Percentiles rank a stretch among this genome's conserved stretches.
These are phyloP conservation scores for Acanthosoma haemorrhoidale DNA, from an alignment of 2,888 invertebrate species.

Conservation along the genomic window DNA sequence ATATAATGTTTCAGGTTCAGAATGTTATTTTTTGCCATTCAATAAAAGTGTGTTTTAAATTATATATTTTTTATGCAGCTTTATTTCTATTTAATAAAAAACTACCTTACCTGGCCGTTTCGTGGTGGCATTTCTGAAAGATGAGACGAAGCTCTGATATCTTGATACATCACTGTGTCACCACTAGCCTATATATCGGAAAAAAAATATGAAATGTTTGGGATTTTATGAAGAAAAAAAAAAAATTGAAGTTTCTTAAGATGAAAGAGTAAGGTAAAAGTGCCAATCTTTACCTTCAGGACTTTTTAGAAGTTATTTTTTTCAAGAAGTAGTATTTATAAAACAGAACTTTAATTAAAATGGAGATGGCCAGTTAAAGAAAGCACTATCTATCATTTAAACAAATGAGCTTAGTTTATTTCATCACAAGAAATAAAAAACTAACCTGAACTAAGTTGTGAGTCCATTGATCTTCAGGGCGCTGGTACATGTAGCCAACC, in stretches of 20 bases:
- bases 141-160: conserved; percentile 32
- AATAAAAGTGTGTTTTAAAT: neutral
- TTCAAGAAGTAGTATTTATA: neutral
- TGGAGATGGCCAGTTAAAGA: no score
- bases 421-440: neutral
- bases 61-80: neutral
- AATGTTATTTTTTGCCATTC: no score
- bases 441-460: conserved; percentile 36
- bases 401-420: no score
- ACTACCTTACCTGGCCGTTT: conserved; percentile 34
- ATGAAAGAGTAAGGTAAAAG: no score
- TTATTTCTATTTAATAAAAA: neutral
- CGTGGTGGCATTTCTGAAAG: conserved; percentile 34
- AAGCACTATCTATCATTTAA: no score
- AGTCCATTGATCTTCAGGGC: conserved; percentile 51
- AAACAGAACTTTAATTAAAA: no score
- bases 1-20: no score
- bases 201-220: neutral
- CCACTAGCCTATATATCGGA: conserved; percentile 31
- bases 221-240: no score
- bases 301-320: neutral
- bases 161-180: conserved; percentile 37
- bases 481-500: conserved; percentile 86
- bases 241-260: no score
- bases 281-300: no score